Evolutionary conservation across 2,113 vertebrate genomes (phyloP).

Genomic region (Macrotus californicus): DNA sequence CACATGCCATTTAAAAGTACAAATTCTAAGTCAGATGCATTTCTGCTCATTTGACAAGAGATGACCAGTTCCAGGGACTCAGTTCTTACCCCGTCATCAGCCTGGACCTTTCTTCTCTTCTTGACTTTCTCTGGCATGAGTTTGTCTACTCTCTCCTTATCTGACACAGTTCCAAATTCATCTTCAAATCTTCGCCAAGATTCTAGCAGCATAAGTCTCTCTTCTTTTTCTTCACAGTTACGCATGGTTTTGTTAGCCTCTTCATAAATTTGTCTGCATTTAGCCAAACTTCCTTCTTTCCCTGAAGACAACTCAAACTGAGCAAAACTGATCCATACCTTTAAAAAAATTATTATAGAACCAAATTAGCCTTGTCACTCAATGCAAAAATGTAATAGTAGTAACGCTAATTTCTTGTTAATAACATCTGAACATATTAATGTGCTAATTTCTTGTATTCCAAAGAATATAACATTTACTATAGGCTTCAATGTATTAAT

Average conservation of each 20-base stretch:
- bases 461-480: neutral
- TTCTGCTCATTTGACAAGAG: neutral
- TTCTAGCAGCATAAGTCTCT: slow-evolving; percentile 95
- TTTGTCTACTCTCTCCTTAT: slow-evolving; percentile 87
- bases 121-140: slow-evolving; percentile 98
- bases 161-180: slow-evolving; percentile 85
- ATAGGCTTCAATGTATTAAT: neutral
- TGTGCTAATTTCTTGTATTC: neutral
- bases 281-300: slow-evolving; percentile 79
- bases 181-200: slow-evolving; percentile 92
- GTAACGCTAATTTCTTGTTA: neutral
- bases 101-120: slow-evolving; percentile 97
- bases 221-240: slow-evolving; percentile 96
- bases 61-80: accelerated
- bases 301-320: slow-evolving; percentile 94
- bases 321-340: slow-evolving; percentile 98
- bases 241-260: slow-evolving; percentile 95
- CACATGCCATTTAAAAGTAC: neutral
- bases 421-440: neutral
- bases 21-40: neutral
- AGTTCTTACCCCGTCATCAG: slow-evolving; percentile 94
- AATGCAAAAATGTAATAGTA: neutral
- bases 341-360: slow-evolving; percentile 1
- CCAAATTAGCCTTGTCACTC: slow-evolving; percentile 36
- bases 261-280: slow-evolving; percentile 91